Evolutionary conservation across 2,113 vertebrate genomes (phyloP).

Genomic region (Lipophrys pholis): DNA sequence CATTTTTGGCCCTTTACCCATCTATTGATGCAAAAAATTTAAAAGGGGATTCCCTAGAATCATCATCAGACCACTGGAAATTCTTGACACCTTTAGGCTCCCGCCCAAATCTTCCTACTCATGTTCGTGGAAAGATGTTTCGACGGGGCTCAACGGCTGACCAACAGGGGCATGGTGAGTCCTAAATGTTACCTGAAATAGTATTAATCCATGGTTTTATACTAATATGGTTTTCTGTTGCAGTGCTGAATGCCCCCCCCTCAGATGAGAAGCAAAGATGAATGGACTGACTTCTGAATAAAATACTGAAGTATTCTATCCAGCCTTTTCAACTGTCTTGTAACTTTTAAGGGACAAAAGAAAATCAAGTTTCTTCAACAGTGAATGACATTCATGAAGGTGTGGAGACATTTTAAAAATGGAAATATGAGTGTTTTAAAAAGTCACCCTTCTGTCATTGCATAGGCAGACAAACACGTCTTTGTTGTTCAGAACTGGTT

Average conservation of each 20-base stretch:
- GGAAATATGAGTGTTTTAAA: not conserved
- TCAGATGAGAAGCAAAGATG: not conserved
- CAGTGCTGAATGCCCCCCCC: conserved; percentile 29
- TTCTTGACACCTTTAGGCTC: not conserved
- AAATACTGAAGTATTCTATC: conserved; percentile 4
- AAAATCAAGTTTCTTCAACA: not conserved
- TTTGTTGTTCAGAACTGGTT: not conserved
- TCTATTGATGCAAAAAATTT: not conserved
- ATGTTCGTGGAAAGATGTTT: conserved; percentile 10
- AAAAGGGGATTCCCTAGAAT: conserved; percentile 14
- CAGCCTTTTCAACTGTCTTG: not conserved
- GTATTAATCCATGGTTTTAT: not conserved
- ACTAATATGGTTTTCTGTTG: conserved; percentile 32
- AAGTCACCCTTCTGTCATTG: no score
- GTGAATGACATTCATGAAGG: no score
- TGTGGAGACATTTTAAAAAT: not conserved
- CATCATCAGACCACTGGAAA: conserved; percentile 14
- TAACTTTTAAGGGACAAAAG: not conserved
- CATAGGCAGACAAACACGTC: not conserved
- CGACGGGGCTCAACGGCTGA: conserved; percentile 8
- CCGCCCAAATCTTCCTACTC: not conserved
- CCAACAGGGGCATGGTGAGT: conserved; percentile 25
- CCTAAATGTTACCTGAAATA: not conserved
- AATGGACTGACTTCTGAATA: conserved; percentile 34
- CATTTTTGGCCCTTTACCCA: not conserved